Base-by-base conservation (phyloP, 2,797 vertebrate genomes). In the Cossypha caffra region DNA sequence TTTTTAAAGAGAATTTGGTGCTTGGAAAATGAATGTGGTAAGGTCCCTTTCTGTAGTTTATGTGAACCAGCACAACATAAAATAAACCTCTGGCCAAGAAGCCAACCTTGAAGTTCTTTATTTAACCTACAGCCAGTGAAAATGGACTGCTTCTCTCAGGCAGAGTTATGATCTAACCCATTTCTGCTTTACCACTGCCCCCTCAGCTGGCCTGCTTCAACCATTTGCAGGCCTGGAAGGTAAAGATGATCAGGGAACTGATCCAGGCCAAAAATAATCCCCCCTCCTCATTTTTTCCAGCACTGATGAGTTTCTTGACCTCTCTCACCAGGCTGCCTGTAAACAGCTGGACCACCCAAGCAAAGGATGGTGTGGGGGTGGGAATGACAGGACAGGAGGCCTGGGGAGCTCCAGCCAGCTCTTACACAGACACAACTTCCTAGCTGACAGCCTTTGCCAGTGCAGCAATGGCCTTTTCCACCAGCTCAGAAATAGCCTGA, bases 321-420 rank as follows among this genome's bases (percentile, higher is more conserved):
- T 91, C 68, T 35, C 63, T 64, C 68, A 35, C 40, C 72, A 87
- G 75, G 82, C 78, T 95, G 93, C 75, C 94, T 95, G 94, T 14
- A 90, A 90, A 88, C 95, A 97, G 93, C 96, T 97, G 96, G 96
- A 91, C 93, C 95, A 95, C 96, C 95, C 95, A 95, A 77, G 95
- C 68, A 75, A 89, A 74, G 72, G 81, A 77, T 48, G 83, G 16
- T 2, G 47, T 54, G 94, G 89, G 79, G 79, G 94, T 0, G 13
- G 82, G 64, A 90, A 55, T 40, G 91, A 54, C 75, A 5, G 11
- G 86, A 51, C 86, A 67, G 80, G 77, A 88, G 84, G 57, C 5
- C 52, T 7, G 45, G 67, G 33, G n/a, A 88, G 61, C 87, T 82
- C 26, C 58, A 59, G 90, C 86, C 83, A 77, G 72, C 64, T 47